Base-by-base conservation (phyloP, 2,888 invertebrate species). In the Muscina levida region DNA sequence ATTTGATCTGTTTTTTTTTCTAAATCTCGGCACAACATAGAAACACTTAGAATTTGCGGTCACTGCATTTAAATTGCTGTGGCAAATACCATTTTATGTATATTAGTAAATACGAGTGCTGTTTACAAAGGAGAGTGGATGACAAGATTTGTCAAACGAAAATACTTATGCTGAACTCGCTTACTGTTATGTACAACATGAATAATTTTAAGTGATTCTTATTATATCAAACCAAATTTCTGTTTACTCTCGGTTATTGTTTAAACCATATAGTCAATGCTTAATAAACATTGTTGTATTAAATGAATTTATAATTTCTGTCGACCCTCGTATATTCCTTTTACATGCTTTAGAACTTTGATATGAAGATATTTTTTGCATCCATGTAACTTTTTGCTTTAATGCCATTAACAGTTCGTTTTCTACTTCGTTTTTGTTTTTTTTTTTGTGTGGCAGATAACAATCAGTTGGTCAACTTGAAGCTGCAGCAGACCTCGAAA, bases 401-500 rank as follows among this genome's bases (percentile, higher is more conserved):
- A 77, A 72, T 77, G 68, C 70, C 73, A 79, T 76, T 77, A 76
- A 11, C 51, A 44, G 59, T 22, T 15, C 2, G 42, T 22, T 80
- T 80, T 72, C 53, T 65, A 31, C 57, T 24, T 46, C 8, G 8
- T 22, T 10, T 22, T 67, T 1, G 15, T 51, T 77, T 75, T 68
- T 48, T 76, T 76, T 77, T 74, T 53, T 65, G 15, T 10, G 31
- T 3, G 31, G 37, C 53, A 87, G 86, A 87, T 83, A 85, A 85
- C 79, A 85, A 84, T 46, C 84, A 83, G 44, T 82, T 84, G 78
- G 84, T 86, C 81, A 85, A 88, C 83, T 84, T 90, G 80, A 86
- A 86, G 82, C 82, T 89, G 70, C 86, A 87, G 15, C 88, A 86
- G 85, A 86, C 89, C 80, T 87, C 87, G 70, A 90, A 90, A 81